Evolutionary conservation across 2,888 invertebrate genomes (phyloP), one percentile per base, ranked within the genome.

Genomic region (Polyommatus iphigenia): DNA sequence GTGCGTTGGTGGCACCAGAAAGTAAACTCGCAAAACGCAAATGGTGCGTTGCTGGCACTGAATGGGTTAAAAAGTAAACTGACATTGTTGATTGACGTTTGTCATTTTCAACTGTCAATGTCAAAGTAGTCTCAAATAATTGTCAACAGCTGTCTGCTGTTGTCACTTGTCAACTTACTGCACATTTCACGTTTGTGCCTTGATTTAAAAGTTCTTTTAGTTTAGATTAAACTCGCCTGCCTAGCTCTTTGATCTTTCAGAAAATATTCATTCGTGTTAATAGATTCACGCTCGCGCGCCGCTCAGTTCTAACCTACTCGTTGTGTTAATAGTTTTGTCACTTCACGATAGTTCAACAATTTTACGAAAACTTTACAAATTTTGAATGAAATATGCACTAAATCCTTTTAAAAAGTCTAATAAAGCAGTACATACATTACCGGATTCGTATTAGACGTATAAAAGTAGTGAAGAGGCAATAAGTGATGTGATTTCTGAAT

Each of bases 401-500:
- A 36, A 72, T 72, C n/a, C 13, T 41, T n/a, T 29, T 29, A 29
- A 67, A 67, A 32, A 32, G 29, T 4, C 67, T 13, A 67, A 32
- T 67, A 67, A 67, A 67, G 29, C 15, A 67, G 5, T 15, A 67
- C 6, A 18, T 67, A 18, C 18, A 32, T 29, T 67, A 15, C 62
- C 67, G 67, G 67, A 5, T 67, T 67, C 67, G 29, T 67, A 15
- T 15, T 67, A 67, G 6, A 67, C 15, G 15, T 32, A 67, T 32
- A 67, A 67, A 29, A 29, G 29, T 13, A 29, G 62, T 67, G 62
- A 29, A 29, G 67, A 67, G 13, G 7, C 67, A 67, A 67, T 15
- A 72, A 72, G n/a, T 72, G 41, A 72, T 41, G 41, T 41, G 72
- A 72, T 72, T 72, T 72, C n/a, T n/a, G n/a, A n/a, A 72, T 72